Conservation (phyloP, 2,888 invertebrate genomes). For the Torymus auratus region DNA sequence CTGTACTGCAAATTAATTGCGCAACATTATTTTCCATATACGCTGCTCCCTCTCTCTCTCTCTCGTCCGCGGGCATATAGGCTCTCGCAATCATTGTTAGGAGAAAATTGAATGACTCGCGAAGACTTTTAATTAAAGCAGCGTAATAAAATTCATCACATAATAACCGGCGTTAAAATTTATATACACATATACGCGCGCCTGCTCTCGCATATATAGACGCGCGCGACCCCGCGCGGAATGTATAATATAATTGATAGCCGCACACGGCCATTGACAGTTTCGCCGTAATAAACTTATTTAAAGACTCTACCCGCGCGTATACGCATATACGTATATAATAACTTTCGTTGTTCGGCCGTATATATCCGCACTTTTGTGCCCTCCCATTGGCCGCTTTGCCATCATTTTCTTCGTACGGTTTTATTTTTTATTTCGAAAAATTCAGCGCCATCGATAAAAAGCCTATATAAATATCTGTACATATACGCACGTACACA, state of each 20-base stretch:
- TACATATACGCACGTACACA: too few relatives aligned
- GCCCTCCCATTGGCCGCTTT: background rate
- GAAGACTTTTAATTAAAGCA: constrained; percentile 55
- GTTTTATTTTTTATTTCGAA: constrained; percentile 11
- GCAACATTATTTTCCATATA: constrained; percentile 48
- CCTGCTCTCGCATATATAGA: too few relatives aligned
- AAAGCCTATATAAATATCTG: background rate
- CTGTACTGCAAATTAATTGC: constrained; percentile 50
- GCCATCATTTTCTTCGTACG: background rate
- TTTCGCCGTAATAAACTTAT: constrained; percentile 42
- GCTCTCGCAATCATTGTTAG: constrained; percentile 43
- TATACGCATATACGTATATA: too few relatives aligned
- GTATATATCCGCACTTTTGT: too few relatives aligned
- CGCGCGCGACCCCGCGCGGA: too few relatives aligned
- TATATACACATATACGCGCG: constrained; percentile 13
- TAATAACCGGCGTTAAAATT: constrained; percentile 42
- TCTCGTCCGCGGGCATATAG: too few relatives aligned
- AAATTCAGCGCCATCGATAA: background rate
- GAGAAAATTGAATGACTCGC: constrained; percentile 46
- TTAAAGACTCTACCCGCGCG: constrained; percentile 3
- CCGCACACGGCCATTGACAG: constrained; percentile 16
- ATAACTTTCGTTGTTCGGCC: too few relatives aligned
- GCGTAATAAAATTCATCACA: constrained; percentile 52
- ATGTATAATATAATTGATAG: constrained; percentile 43
- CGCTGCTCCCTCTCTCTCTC: background rate